Evolutionary conservation across 1,140 invertebrate species (phyloP).

Genomic region (Brachionus koreanus): DNA sequence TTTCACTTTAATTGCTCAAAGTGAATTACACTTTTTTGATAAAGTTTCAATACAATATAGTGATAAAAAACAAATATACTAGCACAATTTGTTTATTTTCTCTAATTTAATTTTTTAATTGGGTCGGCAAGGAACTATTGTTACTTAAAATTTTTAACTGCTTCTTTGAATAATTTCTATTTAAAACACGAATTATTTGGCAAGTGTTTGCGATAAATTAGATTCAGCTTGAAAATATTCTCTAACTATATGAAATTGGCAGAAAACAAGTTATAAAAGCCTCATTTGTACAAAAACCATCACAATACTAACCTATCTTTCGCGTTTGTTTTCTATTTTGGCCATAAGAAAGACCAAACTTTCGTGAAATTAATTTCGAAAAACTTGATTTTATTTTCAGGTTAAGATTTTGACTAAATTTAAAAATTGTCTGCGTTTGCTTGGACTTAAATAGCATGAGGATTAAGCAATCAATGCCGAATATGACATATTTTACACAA

Average conservation of each 20-base stretch:
- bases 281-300: neutral
- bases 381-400: neutral
- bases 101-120: constrained; percentile 12
- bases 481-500: neutral
- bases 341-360: neutral
- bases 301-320: neutral
- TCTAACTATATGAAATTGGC: neutral
- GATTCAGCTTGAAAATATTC: neutral
- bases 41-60: neutral
- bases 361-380: neutral
- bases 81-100: constrained; percentile 21
- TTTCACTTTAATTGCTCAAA: constrained; percentile 2
- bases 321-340: neutral
- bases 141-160: neutral
- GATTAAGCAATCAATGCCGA: neutral
- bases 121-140: constrained; percentile 11
- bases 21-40: constrained; percentile 27
- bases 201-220: constrained; percentile 26
- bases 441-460: neutral
- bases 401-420: neutral
- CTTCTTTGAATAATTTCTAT: neutral
- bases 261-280: constrained; percentile 1
- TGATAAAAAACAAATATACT: constrained; percentile 11
- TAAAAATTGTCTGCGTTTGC: neutral
- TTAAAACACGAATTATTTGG: constrained; percentile 1